Base-by-base conservation (phyloP, 2,113 vertebrate genomes). In the Lucifuga dentata region DNA sequence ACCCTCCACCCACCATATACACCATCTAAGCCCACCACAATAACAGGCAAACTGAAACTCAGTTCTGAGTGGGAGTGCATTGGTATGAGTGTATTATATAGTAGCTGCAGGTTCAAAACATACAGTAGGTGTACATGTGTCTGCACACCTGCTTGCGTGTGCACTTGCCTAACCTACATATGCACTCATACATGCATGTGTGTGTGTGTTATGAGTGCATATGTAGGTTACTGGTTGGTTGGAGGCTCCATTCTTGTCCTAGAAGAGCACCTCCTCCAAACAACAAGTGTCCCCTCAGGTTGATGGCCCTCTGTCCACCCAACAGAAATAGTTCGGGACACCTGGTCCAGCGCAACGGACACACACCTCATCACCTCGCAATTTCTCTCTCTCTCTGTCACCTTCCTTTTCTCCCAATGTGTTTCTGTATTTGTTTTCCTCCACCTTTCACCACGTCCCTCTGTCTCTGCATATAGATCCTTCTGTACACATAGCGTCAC, bases 401-500 rank as follows among this genome's bases (percentile, higher is more conserved):
- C 53, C 8, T 8, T 1, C 6, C 52, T 21, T 51, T 50, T 49
- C 57, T 39, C 45, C 15, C 44, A 3, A 29, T n/a, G n/a, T n/a
- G n/a, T n/a, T 29, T 29, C 26, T 29, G 29, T 59, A 36, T 35
- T 11, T 39, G 6, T 13, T 20, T 16, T 24, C 15, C 33, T 58
- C 57, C 7, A 33, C 62, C 55, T 51, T 24, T 32, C n/a, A 45
- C 43, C 7, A 7, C 5, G 5, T 51, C 59, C 46, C 71, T 50
- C 19, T 8, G 8, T 58, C 60, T 35, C 52, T 16, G 67, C 40
- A 15, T 68, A 41, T 52, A 43, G 82, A 85, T 49, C 73, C 68
- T 36, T 79, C 24, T 72, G 73, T 46, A 74, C 73, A 75, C 76
- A 64, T 66, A 45, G 82, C 23, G 11, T 73, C 44, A 29, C 10